Evolutionary conservation across 2,797 vertebrate genomes (phyloP).

Genomic region (Malurus splendens): DNA sequence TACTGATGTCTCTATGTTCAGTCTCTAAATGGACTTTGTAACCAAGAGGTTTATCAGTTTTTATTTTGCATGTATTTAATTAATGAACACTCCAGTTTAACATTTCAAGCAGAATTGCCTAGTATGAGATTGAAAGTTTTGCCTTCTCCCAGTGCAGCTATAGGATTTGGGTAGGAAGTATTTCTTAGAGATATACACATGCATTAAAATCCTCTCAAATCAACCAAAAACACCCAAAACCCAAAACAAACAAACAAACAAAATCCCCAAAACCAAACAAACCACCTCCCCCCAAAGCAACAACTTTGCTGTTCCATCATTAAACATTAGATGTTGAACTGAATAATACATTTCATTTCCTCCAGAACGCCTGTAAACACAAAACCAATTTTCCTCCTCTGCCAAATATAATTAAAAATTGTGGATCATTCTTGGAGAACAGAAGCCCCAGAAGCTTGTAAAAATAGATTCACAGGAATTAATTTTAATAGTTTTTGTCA

Average conservation of each 20-base stretch:
- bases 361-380: constrained; percentile 4
- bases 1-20: not conserved
- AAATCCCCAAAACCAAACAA: too few species aligned
- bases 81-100: not conserved
- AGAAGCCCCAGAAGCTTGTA: not conserved
- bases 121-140: not conserved
- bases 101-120: not conserved
- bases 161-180: not conserved
- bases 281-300: too few species aligned
- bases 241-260: not conserved
- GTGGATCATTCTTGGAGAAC: not conserved
- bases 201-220: not conserved
- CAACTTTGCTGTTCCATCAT: not conserved
- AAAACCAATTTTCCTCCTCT: constrained; percentile 10
- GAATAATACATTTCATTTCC: constrained; percentile 15
- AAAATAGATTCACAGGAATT: not conserved
- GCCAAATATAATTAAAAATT: constrained; percentile 25
- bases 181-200: not conserved
- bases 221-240: not conserved
- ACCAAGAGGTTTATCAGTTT: not conserved
- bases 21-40: not conserved
- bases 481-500: not conserved
- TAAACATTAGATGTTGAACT: not conserved
- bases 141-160: not conserved
- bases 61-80: not conserved